Evolutionary conservation across 2,797 vertebrate species (phyloP), one percentile per base, ranked within the genome.

Genomic region (Silurus lanzhouensis): DNA sequence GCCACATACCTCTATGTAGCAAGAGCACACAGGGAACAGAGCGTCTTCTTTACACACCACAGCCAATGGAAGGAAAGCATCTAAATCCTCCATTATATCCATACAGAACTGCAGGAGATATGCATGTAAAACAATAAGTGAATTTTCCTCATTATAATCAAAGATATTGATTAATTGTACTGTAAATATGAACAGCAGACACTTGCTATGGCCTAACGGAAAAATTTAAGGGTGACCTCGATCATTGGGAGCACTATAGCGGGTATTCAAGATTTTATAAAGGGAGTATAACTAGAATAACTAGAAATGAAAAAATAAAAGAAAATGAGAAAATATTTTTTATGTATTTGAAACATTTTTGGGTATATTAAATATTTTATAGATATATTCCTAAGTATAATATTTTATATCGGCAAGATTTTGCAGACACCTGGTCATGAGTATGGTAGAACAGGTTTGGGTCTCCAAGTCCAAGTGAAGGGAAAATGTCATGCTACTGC

Each of bases 61-160:
- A 86, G 97, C 97, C 93, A 99, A 90, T 64, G 97, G 97, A 89
- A 99, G 95, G 87, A 99, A 93, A 86, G 93, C 93, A 91, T 99
- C 97, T 83, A 97, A 92, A 90, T 98, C 96, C 89, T 95, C 95
- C 92, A 96, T 89, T 93, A 98, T 93, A 84, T 96, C 94, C 91
- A 91, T 95, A 92, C 96, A 98, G 94, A 98, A 98, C 98, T 99
- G 91, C 77, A 82, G 46, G 27, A 31, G 77, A 83, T 71, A 4
- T 57, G 52, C 3, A 19, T 17, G 58, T 44, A 22, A 52, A 20
- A 19, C 27, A 2, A 44, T 31, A 14, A 25, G 20, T 31, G 64
- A 31, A 82, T 82, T 70, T 7, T 57, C 15, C 48, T 82, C 7
- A 38, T 17, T 46, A 60, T 78, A 61, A n/a, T 20, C 25, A 66